Evolutionary conservation across 2,113 vertebrate species (phyloP).

Genomic region (Oxygymnocypris stewartii): DNA sequence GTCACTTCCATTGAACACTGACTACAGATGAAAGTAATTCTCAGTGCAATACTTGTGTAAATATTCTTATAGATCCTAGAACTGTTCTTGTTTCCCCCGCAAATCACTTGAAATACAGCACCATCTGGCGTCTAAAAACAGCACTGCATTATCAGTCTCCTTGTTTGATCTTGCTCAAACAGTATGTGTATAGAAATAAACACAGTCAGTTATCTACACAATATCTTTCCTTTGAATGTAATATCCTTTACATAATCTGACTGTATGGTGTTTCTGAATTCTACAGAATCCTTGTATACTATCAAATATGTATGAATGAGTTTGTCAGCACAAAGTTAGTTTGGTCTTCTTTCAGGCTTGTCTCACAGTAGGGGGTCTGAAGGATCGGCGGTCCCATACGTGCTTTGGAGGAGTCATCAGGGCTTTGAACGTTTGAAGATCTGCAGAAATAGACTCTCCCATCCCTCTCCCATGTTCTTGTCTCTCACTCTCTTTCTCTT

Average conservation of each 20-base stretch:
- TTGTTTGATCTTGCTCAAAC: background rate
- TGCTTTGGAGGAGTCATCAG: constrained; percentile 11
- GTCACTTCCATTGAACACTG: too few relatives aligned
- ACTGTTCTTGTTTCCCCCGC: background rate
- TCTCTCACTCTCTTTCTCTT: constrained; percentile 20
- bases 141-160: background rate
- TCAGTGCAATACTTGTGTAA: background rate
- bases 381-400: background rate
- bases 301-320: constrained; percentile 37
- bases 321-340: constrained; percentile 11
- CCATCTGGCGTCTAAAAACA: constrained; percentile 32
- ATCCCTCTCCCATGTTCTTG: background rate
- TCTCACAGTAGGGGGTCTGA: constrained; percentile 30
- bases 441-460: constrained; percentile 17
- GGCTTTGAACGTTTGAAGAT: constrained; percentile 31
- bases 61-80: background rate
- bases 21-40: background rate
- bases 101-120: constrained; percentile 25
- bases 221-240: background rate
- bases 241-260: background rate
- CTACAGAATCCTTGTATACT: background rate
- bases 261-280: constrained; percentile 8
- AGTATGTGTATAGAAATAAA: background rate
- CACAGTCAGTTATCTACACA: background rate
- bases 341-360: constrained; percentile 21